Evolutionary conservation across 2,888 invertebrate genomes (phyloP).

Genomic region (Aphodius sticticus): DNA sequence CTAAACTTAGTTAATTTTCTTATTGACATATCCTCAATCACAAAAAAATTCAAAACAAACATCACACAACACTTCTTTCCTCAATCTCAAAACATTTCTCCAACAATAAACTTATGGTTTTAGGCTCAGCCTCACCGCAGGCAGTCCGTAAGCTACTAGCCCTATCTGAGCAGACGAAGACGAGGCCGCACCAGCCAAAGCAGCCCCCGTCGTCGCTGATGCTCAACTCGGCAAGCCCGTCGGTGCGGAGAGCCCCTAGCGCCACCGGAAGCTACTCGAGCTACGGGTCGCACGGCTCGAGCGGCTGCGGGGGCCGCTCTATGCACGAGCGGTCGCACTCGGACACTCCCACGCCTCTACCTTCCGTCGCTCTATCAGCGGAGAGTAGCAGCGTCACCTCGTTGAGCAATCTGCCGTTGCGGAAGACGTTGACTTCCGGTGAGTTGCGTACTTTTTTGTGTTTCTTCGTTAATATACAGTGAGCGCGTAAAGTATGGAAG

Average conservation of each 20-base stretch:
- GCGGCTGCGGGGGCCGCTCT: conserved; percentile 63
- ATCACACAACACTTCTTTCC: neutral
- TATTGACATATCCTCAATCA: no score
- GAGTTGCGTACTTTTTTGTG: conserved; percentile 48
- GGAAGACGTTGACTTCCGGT: conserved; percentile 83
- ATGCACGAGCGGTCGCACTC: conserved; percentile 91
- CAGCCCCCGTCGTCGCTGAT: conserved; percentile 64
- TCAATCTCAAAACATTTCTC: neutral
- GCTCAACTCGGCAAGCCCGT: conserved; percentile 71
- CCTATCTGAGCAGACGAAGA: conserved; percentile 87
- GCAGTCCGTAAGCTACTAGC: conserved; percentile 95
- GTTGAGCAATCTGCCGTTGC: conserved; percentile 85
- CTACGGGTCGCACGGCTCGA: conserved; percentile 64
- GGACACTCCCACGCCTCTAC: conserved; percentile 84
- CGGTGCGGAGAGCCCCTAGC: conserved; percentile 64
- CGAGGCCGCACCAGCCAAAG: conserved; percentile 87
- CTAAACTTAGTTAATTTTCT: no score
- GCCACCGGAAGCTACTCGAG: conserved; percentile 64
- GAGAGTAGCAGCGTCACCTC: conserved; percentile 96
- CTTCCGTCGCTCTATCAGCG: conserved; percentile 88
- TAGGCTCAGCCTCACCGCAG: conserved; percentile 94
- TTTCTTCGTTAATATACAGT: no score
- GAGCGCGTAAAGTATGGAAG: neutral
- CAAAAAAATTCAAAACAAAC: no score
- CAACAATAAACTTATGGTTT: no score